Evolutionary conservation across 30 jellyfish, hydroid and myxozoan genomes (phyloP).

Genomic region (Hydractinia echinata): DNA sequence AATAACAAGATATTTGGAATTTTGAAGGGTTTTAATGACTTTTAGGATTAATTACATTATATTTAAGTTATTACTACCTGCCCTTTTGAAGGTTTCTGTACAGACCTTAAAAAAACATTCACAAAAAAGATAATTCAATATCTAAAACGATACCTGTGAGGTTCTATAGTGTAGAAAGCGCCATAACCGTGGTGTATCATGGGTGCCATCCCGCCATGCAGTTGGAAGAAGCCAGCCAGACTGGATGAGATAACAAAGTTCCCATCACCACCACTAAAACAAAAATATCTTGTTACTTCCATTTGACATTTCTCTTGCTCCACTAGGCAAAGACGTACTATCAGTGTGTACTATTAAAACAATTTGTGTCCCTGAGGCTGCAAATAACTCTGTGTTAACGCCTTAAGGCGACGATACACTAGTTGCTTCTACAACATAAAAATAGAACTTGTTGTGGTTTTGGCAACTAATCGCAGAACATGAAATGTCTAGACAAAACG

Average conservation of each 20-base stretch:
- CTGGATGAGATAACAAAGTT: constrained; percentile 78
- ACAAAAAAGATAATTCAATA: neutral
- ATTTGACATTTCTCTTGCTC: neutral
- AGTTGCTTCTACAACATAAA: no score
- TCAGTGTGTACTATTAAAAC: no score
- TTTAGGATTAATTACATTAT: no score
- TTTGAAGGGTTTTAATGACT: neutral
- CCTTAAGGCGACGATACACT: no score
- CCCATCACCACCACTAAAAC: constrained; percentile 83
- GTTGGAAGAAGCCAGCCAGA: constrained; percentile 47
- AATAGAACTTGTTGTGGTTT: no score
- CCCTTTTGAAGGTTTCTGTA: neutral
- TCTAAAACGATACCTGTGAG: constrained; percentile 46
- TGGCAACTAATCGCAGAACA: no score
- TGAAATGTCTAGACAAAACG: no score
- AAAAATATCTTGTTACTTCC: constrained; percentile 6
- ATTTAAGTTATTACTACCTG: no score
- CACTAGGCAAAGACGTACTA: no score
- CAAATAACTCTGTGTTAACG: neutral
- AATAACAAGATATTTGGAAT: neutral
- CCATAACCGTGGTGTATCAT: constrained; percentile 84
- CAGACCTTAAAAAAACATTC: neutral
- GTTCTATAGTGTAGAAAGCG: constrained; percentile 56
- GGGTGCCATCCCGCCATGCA: constrained; percentile 86
- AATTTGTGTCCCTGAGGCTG: neutral